Conservation (phyloP, 2,113 vertebrate genomes). For the Anoura caudifer region DNA sequence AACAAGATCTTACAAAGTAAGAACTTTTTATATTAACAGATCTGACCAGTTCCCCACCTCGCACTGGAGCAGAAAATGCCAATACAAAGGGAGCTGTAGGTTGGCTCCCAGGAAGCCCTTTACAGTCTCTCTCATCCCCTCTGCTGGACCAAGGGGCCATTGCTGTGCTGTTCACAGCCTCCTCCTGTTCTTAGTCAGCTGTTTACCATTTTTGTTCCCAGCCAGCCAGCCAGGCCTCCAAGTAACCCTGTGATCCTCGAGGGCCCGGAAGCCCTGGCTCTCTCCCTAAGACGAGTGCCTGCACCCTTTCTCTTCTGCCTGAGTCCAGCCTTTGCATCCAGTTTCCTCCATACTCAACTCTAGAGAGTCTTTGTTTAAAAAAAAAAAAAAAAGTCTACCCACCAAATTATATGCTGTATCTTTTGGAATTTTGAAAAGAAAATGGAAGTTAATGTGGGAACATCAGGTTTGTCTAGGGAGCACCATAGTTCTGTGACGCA, state of each 20-base stretch:
- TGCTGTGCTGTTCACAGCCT: no score
- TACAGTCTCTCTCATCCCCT: not conserved
- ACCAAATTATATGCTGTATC: not conserved
- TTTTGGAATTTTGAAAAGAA: not conserved
- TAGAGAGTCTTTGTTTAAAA: not conserved
- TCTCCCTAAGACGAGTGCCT: not conserved
- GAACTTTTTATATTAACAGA: not conserved
- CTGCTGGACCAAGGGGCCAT: not conserved
- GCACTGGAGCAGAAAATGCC: not conserved
- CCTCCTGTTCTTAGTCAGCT: not conserved
- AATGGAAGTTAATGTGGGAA: not conserved
- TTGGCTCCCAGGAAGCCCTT: not conserved
- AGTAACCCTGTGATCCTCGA: not conserved
- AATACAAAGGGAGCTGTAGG: accelerated
- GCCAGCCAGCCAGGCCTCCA: not conserved
- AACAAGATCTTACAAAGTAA: not conserved
- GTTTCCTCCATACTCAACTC: not conserved
- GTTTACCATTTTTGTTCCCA: not conserved
- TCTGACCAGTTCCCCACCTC: not conserved
- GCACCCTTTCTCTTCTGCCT: not conserved
- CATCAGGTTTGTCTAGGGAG: not conserved
- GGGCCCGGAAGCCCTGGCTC: not conserved
- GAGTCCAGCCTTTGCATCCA: not conserved
- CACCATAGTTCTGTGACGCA: no score
- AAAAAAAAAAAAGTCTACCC: not conserved